Evolutionary conservation across 2,113 vertebrate genomes (phyloP), one percentile per base, ranked within the genome.

Genomic region (Sebastes schlegelii): DNA sequence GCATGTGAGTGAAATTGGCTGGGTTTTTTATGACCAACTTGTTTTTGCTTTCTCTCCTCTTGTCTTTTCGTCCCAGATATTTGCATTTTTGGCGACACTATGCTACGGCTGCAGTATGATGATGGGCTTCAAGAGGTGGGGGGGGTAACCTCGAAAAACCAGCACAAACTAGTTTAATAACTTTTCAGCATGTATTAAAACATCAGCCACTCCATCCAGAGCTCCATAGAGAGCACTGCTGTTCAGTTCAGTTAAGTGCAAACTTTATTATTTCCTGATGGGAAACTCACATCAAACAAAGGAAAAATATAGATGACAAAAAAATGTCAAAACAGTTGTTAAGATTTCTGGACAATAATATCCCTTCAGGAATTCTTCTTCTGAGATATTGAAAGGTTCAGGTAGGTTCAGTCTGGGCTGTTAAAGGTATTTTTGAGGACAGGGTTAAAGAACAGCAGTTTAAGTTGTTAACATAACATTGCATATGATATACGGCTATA

Each of bases 81-180:
- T 96, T 88, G 89, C 94, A 3, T 95, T 95, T 66, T 4, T 95
- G 57, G 95, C 92, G 83, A 96, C 95, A 0, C 16, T 95, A 1
- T 95, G 89, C 89, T 96, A 96, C 10, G 90, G 90, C 86, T 95
- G 92, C 90, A 96, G 95, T 83, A 84, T 96, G 95, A 82, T 90
- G 88, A 95, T 96, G 95, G 95, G 95, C 77, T 94, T 96, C 88
- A 96, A 85, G 85, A 92, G 95, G 78, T 96, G 95, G 95, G 92
- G 89, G 76, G 91, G 85, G 84, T 95, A 82, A 91, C 66, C 1
- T 2, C 7, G 17, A 68, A 62, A 34, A 74, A 66, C 7, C 17
- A 67, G 78, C 40, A 71, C 21, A 12, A 43, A 77, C 46, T 66
- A n/a, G 65, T 79, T 79, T 61, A 55, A 14, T 17, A 80, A 67